Conservation (phyloP, 2,888 invertebrate genomes). For the Frankliniella fusca region DNA sequence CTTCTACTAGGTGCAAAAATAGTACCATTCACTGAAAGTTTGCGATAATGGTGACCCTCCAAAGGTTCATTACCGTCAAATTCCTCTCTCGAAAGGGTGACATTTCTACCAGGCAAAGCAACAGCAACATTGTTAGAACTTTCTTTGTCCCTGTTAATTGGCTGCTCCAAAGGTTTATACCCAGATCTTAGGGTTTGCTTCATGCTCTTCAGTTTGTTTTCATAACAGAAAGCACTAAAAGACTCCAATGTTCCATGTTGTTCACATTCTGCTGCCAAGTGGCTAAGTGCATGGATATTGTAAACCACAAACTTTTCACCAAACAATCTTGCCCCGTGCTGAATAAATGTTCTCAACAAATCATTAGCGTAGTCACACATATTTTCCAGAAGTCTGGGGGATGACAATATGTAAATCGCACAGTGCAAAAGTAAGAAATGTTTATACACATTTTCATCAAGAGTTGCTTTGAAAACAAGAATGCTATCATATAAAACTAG, state of each 20-base stretch:
- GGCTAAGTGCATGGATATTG: background rate
- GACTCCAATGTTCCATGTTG: background rate
- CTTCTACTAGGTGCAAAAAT: background rate
- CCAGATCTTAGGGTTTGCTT: background rate
- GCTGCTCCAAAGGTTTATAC: background rate
- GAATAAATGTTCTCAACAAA: background rate
- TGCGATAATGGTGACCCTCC: background rate
- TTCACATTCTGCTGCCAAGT: background rate
- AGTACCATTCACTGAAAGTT: background rate
- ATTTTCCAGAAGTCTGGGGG: background rate
- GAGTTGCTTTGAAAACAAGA: background rate
- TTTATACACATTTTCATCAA: background rate
- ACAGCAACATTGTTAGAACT: background rate
- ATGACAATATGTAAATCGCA: background rate
- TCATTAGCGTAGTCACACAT: background rate
- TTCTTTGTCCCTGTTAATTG: background rate
- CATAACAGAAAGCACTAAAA: background rate
- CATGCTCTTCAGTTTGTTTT: background rate
- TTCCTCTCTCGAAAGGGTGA: background rate
- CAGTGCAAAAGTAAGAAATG: background rate
- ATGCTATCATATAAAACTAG: background rate
- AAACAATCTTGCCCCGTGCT: background rate
- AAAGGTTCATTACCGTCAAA: background rate
- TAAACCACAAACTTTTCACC: background rate
- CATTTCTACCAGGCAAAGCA: background rate